A percentile compares a stretch with the other conserved stretches of the same genome.
Conservation (phyloP, 2,888 invertebrate species). For the Archaeoteleia sp. region DNA sequence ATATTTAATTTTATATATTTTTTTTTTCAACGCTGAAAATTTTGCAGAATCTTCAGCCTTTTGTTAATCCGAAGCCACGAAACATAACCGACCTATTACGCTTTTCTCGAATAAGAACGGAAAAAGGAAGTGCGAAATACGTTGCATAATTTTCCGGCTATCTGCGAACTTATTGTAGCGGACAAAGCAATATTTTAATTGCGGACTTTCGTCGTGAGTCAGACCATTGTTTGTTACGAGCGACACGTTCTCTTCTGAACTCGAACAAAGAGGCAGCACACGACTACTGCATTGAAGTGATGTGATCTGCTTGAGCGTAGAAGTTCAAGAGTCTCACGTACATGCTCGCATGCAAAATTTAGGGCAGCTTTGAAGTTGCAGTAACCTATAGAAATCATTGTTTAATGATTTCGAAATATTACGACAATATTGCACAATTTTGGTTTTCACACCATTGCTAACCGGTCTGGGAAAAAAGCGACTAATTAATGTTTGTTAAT, state of each 20-base stretch:
- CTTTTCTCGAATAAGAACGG: background rate
- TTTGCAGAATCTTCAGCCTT: too few relatives aligned
- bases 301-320: constrained; percentile 4
- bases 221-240: constrained; percentile 31
- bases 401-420: too few relatives aligned
- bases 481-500: too few relatives aligned
- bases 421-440: too few relatives aligned
- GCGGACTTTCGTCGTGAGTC: constrained; percentile 45
- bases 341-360: too few relatives aligned
- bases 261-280: constrained; percentile 21
- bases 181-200: constrained; percentile 39
- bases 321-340: constrained; percentile 9
- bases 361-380: too few relatives aligned
- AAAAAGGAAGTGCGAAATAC: constrained; percentile 6
- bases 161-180: constrained; percentile 23
- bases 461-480: too few relatives aligned
- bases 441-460: too few relatives aligned
- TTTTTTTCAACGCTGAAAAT: too few relatives aligned
- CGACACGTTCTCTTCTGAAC: constrained; percentile 14
- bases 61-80: background rate
- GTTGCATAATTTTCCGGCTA: background rate
- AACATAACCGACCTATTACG: too few relatives aligned
- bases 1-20: too few relatives aligned
- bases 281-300: constrained; percentile 8
- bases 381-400: too few relatives aligned